Conservation (phyloP, 2,113 vertebrate species). For the Garra rufa region DNA sequence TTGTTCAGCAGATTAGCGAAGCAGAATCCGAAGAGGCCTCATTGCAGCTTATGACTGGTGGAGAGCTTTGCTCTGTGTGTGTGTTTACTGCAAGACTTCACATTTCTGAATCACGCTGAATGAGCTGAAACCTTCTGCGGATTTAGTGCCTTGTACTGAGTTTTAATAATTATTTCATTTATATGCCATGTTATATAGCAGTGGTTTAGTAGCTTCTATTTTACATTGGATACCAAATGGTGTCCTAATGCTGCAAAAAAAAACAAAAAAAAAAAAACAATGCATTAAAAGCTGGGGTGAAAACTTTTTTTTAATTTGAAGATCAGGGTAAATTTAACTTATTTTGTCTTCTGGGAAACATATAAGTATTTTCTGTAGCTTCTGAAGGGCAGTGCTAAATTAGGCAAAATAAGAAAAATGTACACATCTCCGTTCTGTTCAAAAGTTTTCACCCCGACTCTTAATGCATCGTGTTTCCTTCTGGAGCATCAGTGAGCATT, state of each 20-base stretch:
- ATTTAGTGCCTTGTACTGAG: background rate
- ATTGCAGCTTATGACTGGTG: conserved; percentile 69
- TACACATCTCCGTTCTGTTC: no score
- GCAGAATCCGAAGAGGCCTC: conserved; percentile 63
- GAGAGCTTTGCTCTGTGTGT: conserved; percentile 58
- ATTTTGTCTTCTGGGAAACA: no score
- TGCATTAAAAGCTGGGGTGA: no score
- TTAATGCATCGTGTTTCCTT: no score
- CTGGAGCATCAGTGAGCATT: no score
- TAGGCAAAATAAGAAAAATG: no score
- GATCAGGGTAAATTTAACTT: no score
- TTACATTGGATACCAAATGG: background rate
- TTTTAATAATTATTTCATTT: conserved; percentile 2
- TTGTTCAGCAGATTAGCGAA: conserved; percentile 76
- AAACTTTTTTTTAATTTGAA: no score
- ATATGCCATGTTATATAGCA: background rate
- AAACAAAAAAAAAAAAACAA: no score
- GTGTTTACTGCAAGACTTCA: background rate
- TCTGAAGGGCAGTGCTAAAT: no score
- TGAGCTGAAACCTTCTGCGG: background rate
- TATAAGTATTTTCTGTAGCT: no score
- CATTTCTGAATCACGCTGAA: background rate
- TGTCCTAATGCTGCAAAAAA: background rate
- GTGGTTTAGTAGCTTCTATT: background rate
- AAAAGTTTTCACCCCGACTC: no score